A percentile compares a stretch with the other conserved stretches of the same genome.
Conservation (phyloP, 30 jellyfish, hydroid and myxozoan genomes). For the Pelagia noctiluca region DNA sequence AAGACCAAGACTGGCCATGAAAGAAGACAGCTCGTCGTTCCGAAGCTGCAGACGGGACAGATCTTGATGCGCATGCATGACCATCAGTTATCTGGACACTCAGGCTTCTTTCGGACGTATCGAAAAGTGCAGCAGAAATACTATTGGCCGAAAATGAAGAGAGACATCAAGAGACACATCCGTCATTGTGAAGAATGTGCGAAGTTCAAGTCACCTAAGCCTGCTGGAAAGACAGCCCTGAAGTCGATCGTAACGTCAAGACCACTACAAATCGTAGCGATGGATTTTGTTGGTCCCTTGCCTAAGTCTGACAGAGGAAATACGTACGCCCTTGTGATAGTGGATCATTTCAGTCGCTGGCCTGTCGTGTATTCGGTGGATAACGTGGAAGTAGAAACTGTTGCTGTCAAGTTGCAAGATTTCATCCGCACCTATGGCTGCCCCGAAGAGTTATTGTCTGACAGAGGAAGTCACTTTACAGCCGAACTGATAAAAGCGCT, state of each 20-base stretch:
- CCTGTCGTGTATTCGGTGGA: conserved; percentile 56
- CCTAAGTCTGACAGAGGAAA: conserved; percentile 48
- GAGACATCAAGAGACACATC: conserved; percentile 32
- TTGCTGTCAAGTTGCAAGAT: conserved; percentile 9
- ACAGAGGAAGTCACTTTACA: too few relatives aligned
- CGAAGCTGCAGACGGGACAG: conserved; percentile 28
- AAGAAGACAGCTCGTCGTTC: conserved; percentile 52
- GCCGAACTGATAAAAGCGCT: too few relatives aligned
- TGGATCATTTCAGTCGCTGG: conserved; percentile 62
- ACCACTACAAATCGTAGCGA: conserved; percentile 57
- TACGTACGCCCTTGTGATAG: conserved; percentile 42
- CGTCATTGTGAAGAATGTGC: conserved; percentile 39
- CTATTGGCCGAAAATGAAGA: conserved; percentile 34
- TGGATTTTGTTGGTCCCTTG: conserved; percentile 70
- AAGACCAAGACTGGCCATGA: conserved; percentile 24
- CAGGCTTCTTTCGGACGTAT: conserved; percentile 24
- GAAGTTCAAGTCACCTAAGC: conserved; percentile 41
- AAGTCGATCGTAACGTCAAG: conserved; percentile 9
- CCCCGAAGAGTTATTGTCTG: too few relatives aligned
- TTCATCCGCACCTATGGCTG: conserved; percentile 43
- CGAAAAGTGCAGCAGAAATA: conserved; percentile 28
- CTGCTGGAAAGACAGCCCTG: conserved; percentile 22
- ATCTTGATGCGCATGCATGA: conserved; percentile 28
- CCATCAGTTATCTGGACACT: conserved; percentile 28
- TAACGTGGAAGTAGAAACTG: conserved; percentile 17